Evolutionary conservation across 2,113 vertebrate species (phyloP), one percentile per base, ranked within the genome.

Genomic region (Plecturocebus donacophilus): DNA sequence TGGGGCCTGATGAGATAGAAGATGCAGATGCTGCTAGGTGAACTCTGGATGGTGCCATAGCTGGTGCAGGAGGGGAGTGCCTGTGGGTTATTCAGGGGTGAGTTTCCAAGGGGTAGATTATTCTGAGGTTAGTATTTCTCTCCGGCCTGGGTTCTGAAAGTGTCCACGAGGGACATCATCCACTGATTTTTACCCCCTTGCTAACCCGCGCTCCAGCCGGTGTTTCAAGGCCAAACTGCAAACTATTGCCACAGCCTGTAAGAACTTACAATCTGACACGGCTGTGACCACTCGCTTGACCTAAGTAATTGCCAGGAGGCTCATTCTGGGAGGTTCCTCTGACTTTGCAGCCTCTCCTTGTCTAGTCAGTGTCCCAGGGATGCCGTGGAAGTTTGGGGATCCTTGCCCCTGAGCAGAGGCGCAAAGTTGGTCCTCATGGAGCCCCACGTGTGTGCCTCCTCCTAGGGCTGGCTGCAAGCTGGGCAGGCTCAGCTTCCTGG

Each of bases 121-220:
- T 54, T 64, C 76, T 68, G 19, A 5, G 64, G 54, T 75, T n/a
- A 45, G 21, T n/a, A 4, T 32, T 19, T 38, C 56, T 95, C 16
- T 54, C 54, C 52, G 82, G 52, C n/a, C n/a, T 54, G 84, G 79
- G 52, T 89, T 86, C 83, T 87, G 30, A 38, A 91, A 68, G 49
- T 45, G 16, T 20, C 35, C 42, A 23, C 2, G 19, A 79, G 25
- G 47, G 77, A n/a, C 47, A n/a, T 68, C 17, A 38, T 20, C 90
- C n/a, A 25, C 42, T 30, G 73, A 54, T 58, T 73, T 86, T 35
- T 23, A 56, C 7, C 2, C 35, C 16, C 8, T 76, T 77, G 40
- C 73, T 81, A 73, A 83, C 56, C 30, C 10, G n/a, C 27, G 52
- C 32, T 8, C 3, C 21, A 73, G 27, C 47, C 61, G 0, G 0